Conservation (phyloP, 1,140 invertebrate genomes). For the Drosophila lacertosa region DNA sequence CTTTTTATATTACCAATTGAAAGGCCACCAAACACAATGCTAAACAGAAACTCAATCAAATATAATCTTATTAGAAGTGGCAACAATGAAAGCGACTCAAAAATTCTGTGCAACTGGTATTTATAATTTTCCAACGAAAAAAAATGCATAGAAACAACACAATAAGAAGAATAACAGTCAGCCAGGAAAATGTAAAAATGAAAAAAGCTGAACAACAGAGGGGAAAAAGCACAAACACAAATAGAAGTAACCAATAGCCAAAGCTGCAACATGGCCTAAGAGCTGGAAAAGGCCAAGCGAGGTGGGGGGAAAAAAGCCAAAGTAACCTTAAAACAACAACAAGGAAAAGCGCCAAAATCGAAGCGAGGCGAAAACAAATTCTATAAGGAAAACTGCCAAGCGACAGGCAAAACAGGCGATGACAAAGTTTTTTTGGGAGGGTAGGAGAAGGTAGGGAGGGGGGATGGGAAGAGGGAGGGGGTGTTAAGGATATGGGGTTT, state of each 20-base stretch:
- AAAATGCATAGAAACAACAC: conserved; percentile 26
- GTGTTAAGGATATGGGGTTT: too few relatives aligned
- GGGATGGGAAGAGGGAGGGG: not conserved
- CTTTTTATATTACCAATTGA: conserved; percentile 7
- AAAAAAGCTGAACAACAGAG: too few relatives aligned
- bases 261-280: conserved; percentile 26
- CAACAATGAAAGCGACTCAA: conserved; percentile 13
- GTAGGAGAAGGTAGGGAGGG: conserved; percentile 1
- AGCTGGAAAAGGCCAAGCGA: not conserved
- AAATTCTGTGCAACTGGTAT: conserved; percentile 8
- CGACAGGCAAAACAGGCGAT: conserved; percentile 48
- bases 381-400: conserved; percentile 26
- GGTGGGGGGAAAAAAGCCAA: not conserved
- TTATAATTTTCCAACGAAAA: conserved; percentile 33
- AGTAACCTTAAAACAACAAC: conserved; percentile 30
- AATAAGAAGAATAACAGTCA: conserved; percentile 28
- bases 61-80: conserved; percentile 54
- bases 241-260: conserved; percentile 15
- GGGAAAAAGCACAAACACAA: not conserved
- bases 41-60: conserved; percentile 54
- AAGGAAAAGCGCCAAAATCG: conserved; percentile 25
- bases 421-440: conserved; percentile 31
- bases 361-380: conserved; percentile 34
- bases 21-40: not conserved
- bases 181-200: conserved; percentile 6